Conservation (phyloP, 2,888 invertebrate genomes). For the Caenorhabditis zanzibari region DNA sequence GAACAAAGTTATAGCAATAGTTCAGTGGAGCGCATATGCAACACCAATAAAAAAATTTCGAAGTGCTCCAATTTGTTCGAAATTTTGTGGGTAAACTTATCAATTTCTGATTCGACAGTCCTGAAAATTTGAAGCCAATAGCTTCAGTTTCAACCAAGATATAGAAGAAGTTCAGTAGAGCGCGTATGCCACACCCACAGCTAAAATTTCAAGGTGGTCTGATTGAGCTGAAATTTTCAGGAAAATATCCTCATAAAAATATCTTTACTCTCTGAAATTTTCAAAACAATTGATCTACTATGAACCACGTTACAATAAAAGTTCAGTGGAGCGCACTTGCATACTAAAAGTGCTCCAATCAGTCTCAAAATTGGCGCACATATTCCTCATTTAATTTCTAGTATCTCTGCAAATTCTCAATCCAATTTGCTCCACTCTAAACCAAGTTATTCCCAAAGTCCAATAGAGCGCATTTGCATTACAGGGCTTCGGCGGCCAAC, state of each 20-base stretch:
- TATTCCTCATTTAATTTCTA: neutral
- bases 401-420: neutral
- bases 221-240: too few relatives aligned
- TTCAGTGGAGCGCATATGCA: constrained; percentile 4
- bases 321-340: constrained; percentile 9
- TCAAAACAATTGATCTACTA: too few relatives aligned
- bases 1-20: neutral
- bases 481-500: constrained; percentile 48
- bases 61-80: neutral
- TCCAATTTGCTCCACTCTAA: neutral
- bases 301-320: neutral
- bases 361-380: neutral
- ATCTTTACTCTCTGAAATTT: neutral
- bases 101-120: neutral
- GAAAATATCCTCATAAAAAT: too few relatives aligned
- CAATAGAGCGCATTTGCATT: constrained; percentile 5
- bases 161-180: too few relatives aligned
- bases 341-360: neutral
- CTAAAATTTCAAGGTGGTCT: too few relatives aligned
- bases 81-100: too few relatives aligned
- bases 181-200: too few relatives aligned
- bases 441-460: constrained; percentile 2
- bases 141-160: neutral
- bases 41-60: neutral
- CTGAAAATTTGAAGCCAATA: neutral